Conservation (phyloP, 2,888 invertebrate genomes). For the Aphrophora alni region DNA sequence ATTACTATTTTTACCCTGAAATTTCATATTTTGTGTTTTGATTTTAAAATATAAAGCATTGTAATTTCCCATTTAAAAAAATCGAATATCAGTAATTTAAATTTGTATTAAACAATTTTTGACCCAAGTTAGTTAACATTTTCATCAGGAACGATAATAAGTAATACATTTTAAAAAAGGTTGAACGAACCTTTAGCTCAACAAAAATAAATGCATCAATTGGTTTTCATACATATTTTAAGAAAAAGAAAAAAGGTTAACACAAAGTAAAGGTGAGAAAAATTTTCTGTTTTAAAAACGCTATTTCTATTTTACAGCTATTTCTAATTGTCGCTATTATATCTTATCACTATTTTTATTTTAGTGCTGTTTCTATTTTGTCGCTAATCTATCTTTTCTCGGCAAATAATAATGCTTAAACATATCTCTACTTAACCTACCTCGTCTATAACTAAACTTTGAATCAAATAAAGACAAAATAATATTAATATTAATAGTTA, state of each 20-base stretch:
- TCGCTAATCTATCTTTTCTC: background rate
- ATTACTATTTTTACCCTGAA: too few relatives aligned
- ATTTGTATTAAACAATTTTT: too few relatives aligned
- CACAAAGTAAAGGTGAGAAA: conserved; percentile 17
- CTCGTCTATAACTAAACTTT: background rate
- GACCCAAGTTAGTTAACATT: too few relatives aligned
- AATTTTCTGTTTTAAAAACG: background rate
- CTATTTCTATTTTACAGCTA: background rate
- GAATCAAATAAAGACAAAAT: background rate
- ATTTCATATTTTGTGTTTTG: too few relatives aligned
- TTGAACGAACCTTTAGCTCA: too few relatives aligned
- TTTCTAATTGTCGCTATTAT: background rate
- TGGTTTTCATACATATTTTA: background rate
- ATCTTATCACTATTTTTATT: background rate
- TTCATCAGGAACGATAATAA: too few relatives aligned
- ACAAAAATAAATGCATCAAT: background rate
- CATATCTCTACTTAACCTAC: background rate
- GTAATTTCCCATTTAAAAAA: too few relatives aligned
- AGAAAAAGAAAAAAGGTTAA: conserved; percentile 4
- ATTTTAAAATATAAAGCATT: too few relatives aligned
- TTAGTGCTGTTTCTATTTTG: background rate
- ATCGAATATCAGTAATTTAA: too few relatives aligned
- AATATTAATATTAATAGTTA: background rate
- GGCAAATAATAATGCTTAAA: background rate
- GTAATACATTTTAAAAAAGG: too few relatives aligned